Percentiles rank a stretch among this genome's conserved stretches.
phyloP scores from a whole-genome alignment of 1,140 invertebrate genomes.

The Procambarus clarkii region DNA sequence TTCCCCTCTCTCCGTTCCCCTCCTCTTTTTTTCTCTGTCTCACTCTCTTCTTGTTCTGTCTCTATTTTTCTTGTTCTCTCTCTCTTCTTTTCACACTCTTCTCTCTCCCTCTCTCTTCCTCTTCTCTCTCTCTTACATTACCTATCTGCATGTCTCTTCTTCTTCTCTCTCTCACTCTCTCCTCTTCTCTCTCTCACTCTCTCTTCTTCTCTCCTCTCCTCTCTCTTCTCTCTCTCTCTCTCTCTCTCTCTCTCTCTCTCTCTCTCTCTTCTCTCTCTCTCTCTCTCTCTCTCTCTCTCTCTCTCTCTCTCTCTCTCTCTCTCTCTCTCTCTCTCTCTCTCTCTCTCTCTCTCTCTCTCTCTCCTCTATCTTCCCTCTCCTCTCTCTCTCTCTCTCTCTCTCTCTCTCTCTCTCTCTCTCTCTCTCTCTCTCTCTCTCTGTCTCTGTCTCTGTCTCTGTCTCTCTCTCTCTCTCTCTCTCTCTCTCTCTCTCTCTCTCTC shows the following conservation, averaged over 20 bases:
- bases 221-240: background rate
- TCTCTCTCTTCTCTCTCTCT: background rate
- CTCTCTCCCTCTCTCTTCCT: too few species aligned
- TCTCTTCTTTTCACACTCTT: too few species aligned
- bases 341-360: background rate
- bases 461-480: too few species aligned
- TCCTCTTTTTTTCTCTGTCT: background rate
- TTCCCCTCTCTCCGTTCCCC: too few species aligned
- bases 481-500: constrained; percentile 14
- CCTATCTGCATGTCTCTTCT: too few species aligned
- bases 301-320: background rate
- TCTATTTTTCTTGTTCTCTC: background rate
- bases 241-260: background rate
- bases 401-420: constrained; percentile 9
- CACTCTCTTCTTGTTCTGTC: too few species aligned
- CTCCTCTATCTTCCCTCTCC: background rate
- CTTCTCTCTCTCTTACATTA: too few species aligned
- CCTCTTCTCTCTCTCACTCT: background rate
- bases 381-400: background rate
- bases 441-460: background rate
- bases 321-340: background rate
- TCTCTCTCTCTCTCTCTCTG: background rate
- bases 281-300: background rate
- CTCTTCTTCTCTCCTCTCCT: background rate
- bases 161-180: background rate